Percentiles rank a stretch among this genome's conserved stretches.
Evolutionary conservation across 2,113 vertebrate genomes (phyloP).

Genomic region (Colinus virginianus): DNA sequence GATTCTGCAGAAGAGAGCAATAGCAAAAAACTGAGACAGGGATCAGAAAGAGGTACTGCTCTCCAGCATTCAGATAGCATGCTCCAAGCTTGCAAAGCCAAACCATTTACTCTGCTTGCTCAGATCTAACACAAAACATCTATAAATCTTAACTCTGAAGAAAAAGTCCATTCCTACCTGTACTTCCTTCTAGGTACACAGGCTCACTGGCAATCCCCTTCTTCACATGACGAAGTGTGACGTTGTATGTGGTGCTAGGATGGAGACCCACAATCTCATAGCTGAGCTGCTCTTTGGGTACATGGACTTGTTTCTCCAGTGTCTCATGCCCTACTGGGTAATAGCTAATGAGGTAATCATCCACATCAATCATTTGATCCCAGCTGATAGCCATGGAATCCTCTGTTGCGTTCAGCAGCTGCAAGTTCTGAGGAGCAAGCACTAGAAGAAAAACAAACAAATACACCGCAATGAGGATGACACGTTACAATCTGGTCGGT

Average conservation of each 20-base stretch:
- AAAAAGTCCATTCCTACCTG: slow-evolving; percentile 71
- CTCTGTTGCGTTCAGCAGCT: slow-evolving; percentile 81
- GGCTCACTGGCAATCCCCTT: slow-evolving; percentile 80
- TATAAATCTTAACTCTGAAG: background rate
- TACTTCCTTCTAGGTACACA: slow-evolving; percentile 81
- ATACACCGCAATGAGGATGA: background rate
- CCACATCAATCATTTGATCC: slow-evolving; percentile 79
- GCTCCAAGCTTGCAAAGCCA: background rate
- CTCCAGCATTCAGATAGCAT: background rate
- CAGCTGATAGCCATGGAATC: slow-evolving; percentile 85
- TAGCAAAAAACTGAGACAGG: background rate
- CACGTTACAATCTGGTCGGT: background rate
- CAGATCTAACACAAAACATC: background rate
- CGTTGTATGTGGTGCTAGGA: slow-evolving; percentile 82
- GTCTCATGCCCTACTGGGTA: slow-evolving; percentile 76
- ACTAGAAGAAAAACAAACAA: slow-evolving; percentile 66
- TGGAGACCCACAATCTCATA: slow-evolving; percentile 80
- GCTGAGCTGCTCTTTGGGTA: slow-evolving; percentile 81
- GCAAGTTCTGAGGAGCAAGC: slow-evolving; percentile 80
- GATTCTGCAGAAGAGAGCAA: background rate
- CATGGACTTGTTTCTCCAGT: slow-evolving; percentile 64
- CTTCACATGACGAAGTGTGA: slow-evolving; percentile 81
- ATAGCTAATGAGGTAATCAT: slow-evolving; percentile 86
- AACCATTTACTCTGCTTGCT: background rate
- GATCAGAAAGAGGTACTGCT: background rate